phyloP scores from a whole-genome alignment of 2,888 invertebrate genomes.

The Drosophila koepferae region DNA sequence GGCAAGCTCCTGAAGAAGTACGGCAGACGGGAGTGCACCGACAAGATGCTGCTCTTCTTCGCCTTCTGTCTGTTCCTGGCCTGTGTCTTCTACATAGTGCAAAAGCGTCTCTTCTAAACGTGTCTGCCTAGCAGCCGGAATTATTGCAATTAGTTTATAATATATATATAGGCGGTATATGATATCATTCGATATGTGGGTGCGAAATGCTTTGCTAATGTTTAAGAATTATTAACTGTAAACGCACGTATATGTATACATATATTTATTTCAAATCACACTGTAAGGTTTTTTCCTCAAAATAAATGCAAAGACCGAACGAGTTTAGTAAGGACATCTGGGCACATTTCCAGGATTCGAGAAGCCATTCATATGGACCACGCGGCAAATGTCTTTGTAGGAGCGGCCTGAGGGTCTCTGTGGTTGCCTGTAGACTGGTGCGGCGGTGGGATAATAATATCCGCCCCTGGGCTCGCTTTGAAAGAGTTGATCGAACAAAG shows the following conservation, averaged over 20 bases:
- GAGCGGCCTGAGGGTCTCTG: constrained; percentile 35
- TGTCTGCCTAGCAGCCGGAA: not conserved
- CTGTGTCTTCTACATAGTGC: constrained; percentile 96
- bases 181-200: constrained; percentile 19
- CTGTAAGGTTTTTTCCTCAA: not conserved
- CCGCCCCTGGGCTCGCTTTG: constrained; percentile 18
- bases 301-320: constrained; percentile 13
- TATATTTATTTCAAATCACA: constrained; percentile 49
- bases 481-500: constrained; percentile 48
- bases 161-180: constrained; percentile 17
- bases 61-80: constrained; percentile 95
- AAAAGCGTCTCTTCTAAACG: constrained; percentile 92
- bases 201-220: constrained; percentile 45
- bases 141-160: constrained; percentile 1
- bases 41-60: constrained; percentile 95
- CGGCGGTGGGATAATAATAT: constrained; percentile 42
- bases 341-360: constrained; percentile 76
- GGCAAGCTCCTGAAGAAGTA: constrained; percentile 97
- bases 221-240: constrained; percentile 35
- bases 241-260: constrained; percentile 43
- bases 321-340: constrained; percentile 66
- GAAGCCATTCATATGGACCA: constrained; percentile 75
- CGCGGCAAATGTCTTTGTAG: constrained; percentile 78
- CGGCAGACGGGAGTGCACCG: constrained; percentile 96
- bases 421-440: constrained; percentile 7